phyloP scores from a whole-genome alignment of 1,140 invertebrate genomes.

The Ceratosolen fusciceps region DNA sequence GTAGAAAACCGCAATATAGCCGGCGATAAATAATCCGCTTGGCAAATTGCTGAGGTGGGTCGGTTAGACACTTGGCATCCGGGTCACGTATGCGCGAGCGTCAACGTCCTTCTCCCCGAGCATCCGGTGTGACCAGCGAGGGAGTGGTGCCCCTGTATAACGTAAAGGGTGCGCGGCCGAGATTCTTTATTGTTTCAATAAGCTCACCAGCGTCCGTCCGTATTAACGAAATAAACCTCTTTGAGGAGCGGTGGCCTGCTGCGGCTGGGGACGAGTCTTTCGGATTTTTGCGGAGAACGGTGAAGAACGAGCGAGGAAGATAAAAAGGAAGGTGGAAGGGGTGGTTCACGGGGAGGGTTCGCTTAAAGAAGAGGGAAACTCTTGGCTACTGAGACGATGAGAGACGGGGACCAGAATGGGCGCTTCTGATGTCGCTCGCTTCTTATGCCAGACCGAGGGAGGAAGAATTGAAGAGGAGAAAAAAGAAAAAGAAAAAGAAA shows the following conservation, averaged over 20 bases:
- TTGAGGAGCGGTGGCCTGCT: conserved; percentile 60
- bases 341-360: background rate
- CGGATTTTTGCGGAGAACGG: background rate
- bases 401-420: conserved; percentile 41
- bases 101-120: conserved; percentile 22
- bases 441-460: background rate
- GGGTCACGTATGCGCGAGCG: conserved; percentile 57
- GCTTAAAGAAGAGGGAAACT: conserved; percentile 16
- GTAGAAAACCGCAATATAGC: conserved; percentile 59
- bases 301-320: conserved; percentile 33
- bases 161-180: conserved; percentile 40
- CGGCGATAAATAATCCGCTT: conserved; percentile 66
- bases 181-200: conserved; percentile 74
- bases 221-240: conserved; percentile 73
- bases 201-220: conserved; percentile 64
- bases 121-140: conserved; percentile 48
- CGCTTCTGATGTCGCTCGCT: no score
- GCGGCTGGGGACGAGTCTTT: conserved; percentile 8
- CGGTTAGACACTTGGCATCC: conserved; percentile 52
- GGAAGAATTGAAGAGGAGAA: conserved; percentile 34
- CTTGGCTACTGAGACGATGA: conserved; percentile 39
- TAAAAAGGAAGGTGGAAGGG: conserved; percentile 30
- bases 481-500: conserved; percentile 40
- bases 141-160: background rate
- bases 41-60: conserved; percentile 3